Conservation (phyloP, 2,113 vertebrate species). For the Ciconia maguari region DNA sequence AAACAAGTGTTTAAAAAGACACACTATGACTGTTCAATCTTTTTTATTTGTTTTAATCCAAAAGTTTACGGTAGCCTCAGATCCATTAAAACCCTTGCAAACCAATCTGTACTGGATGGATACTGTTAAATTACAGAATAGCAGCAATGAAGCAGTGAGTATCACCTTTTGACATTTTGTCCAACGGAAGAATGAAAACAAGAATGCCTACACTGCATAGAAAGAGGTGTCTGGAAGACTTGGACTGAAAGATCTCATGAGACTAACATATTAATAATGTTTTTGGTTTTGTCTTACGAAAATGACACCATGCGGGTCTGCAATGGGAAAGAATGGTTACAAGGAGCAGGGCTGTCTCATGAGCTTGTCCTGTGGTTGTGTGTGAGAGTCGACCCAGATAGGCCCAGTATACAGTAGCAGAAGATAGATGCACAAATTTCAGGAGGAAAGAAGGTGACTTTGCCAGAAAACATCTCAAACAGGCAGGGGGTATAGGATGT, state of each 20-base stretch:
- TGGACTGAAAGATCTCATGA: neutral
- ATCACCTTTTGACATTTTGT: neutral
- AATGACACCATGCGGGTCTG: neutral
- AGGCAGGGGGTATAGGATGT: neutral
- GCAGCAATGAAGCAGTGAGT: neutral
- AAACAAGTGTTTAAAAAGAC: neutral
- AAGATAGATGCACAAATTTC: neutral
- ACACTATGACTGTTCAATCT: neutral
- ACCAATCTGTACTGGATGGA: too few species aligned
- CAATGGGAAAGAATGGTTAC: rapidly evolving
- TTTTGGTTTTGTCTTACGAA: neutral
- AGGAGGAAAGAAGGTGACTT: neutral
- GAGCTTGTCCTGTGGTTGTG: neutral
- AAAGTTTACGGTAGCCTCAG: neutral
- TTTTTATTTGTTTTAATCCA: neutral
- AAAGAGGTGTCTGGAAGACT: neutral
- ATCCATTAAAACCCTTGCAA: neutral
- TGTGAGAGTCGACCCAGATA: rapidly evolving
- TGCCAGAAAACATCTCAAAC: neutral
- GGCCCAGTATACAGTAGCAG: neutral
- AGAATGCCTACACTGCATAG: neutral
- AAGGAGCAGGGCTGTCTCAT: neutral
- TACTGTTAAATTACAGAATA: neutral
- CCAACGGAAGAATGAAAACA: neutral
- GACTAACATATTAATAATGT: neutral